phyloP scores from a whole-genome alignment of 37 sponge, comb jelly and placozoan species.

The Petrosia ficiformis region DNA sequence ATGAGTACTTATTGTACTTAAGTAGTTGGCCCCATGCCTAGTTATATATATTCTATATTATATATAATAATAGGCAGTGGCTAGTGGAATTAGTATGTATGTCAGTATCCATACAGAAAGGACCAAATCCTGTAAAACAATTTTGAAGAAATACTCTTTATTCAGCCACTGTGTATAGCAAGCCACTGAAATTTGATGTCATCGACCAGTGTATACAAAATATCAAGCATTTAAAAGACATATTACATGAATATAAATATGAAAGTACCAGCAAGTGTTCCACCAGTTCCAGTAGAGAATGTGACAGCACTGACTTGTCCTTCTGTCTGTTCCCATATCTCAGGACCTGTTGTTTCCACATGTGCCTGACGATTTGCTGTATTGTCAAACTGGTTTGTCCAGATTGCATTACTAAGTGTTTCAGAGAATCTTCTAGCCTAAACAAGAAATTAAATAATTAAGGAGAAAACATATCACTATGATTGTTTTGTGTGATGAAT shows the following conservation, averaged over 20 bases:
- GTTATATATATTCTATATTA: too few species aligned
- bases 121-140: too few species aligned
- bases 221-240: not conserved
- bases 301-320: constrained; percentile 84
- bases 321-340: constrained; percentile 82
- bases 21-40: too few species aligned
- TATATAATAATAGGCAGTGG: too few species aligned
- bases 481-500: not conserved
- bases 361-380: constrained; percentile 80
- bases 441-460: not conserved
- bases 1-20: too few species aligned
- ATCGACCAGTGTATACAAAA: too few species aligned
- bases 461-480: not conserved
- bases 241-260: not conserved
- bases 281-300: constrained; percentile 86
- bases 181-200: too few species aligned
- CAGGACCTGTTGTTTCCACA: constrained; percentile 85
- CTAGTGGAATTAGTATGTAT: too few species aligned
- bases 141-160: too few species aligned
- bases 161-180: too few species aligned
- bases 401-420: constrained; percentile 71
- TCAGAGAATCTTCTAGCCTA: constrained; percentile 77
- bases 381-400: constrained; percentile 96
- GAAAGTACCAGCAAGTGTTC: constrained; percentile 73
- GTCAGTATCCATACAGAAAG: too few species aligned